These are phyloP conservation scores for Salarias fasciatus DNA, from an alignment of 2,797 vertebrate species.

Conservation along the genomic window DNA sequence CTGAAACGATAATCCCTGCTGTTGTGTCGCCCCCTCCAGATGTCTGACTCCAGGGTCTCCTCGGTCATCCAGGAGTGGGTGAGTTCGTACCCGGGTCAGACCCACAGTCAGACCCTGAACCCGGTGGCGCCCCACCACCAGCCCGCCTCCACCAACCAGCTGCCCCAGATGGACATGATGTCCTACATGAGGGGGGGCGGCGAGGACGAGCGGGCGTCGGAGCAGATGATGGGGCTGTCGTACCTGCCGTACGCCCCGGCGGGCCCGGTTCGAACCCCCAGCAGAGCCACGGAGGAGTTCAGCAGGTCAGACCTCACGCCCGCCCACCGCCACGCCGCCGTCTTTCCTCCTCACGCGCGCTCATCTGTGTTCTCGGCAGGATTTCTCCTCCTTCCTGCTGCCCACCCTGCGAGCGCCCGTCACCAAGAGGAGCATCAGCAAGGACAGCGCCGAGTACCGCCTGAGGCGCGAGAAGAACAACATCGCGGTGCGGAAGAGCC, in stretches of 20 bases:
- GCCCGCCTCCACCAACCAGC: slow-evolving; percentile 33
- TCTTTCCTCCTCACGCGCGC: no score
- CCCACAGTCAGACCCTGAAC: slow-evolving; percentile 54
- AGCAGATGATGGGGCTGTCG: slow-evolving; percentile 73
- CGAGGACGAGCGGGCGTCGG: slow-evolving; percentile 54
- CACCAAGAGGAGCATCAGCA: slow-evolving; percentile 88
- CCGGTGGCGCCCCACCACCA: slow-evolving; percentile 43
- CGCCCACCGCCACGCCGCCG: no score
- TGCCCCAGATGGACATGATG: slow-evolving; percentile 75
- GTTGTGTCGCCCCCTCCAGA: slow-evolving; percentile 55
- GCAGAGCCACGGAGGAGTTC: slow-evolving; percentile 60
- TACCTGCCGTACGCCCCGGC: slow-evolving; percentile 74
- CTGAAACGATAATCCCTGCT: no score
- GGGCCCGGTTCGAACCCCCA: slow-evolving; percentile 72
- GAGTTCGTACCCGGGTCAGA: slow-evolving; percentile 65
- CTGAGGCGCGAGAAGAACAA: slow-evolving; percentile 91
- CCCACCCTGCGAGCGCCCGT: slow-evolving; percentile 72
- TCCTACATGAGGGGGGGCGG: slow-evolving; percentile 62
- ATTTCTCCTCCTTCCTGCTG: slow-evolving; percentile 78
- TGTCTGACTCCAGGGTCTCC: slow-evolving; percentile 80
- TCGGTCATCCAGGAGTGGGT: slow-evolving; percentile 82
- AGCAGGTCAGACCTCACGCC: no score
- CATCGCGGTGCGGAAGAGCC: slow-evolving; percentile 92
- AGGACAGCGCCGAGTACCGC: slow-evolving; percentile 91
- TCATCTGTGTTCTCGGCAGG: slow-evolving; percentile 58